Evolutionary conservation across 2,113 vertebrate species (phyloP), one percentile per base, ranked within the genome.

Genomic region (Merops nubicus): DNA sequence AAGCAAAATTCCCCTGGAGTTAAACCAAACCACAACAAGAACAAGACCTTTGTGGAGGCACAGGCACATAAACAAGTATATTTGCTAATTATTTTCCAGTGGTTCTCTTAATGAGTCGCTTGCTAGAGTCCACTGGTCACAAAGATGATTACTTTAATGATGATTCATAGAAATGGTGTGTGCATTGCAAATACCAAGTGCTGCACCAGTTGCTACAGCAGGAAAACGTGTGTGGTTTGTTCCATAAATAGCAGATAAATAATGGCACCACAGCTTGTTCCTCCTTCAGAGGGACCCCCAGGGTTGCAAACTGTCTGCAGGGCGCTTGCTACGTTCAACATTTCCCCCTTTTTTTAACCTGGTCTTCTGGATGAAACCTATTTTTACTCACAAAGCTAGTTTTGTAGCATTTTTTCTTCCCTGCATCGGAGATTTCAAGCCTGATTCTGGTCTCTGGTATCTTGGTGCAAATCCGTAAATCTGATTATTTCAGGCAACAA

Each of bases 31-130:
- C 76, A 68, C 59, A 83, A 85, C 50, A 93, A 72, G 68, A 94
- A 78, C 0, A 0, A 93, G 88, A 89, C 48, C 62, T 94, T 80
- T 60, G 53, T 34, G 51, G 73, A 81, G 75, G 45, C 22, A n/a
- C 62, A 78, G 80, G 65, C 56, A 26, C 28, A 84, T 28, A 87
- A 96, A 93, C 69, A 93, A 93, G 43, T 50, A 19, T 28, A 45
- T 91, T 40, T 68, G 62, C 69, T 93, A 95, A 96, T 95, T 96
- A 87, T 94, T 96, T 97, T 91, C 80, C 91, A 85, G 80, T 43
- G 43, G 65, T 72, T 96, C 83, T 81, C 86, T 93, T 94, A 96
- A 94, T 87, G 94, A 96, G 88, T 85, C 89, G 57, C 86, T 95
- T 93, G 80, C 88, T 93, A 86, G 77, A 94, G 95, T 92, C 83